These are phyloP conservation scores for Magallana nippona DNA, from an alignment of 2,888 invertebrate genomes.

Conservation along the genomic window DNA sequence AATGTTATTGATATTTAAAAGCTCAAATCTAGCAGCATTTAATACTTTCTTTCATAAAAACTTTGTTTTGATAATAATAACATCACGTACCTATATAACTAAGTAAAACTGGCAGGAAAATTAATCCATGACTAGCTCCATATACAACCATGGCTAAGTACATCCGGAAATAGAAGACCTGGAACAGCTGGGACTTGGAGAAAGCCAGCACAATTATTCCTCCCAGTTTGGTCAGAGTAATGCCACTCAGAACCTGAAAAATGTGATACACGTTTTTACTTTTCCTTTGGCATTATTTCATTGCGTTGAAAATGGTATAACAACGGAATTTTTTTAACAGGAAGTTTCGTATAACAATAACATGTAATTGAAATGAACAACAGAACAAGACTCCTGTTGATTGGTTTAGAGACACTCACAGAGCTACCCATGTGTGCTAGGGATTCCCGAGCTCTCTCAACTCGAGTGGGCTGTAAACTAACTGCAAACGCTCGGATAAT, in stretches of 20 bases:
- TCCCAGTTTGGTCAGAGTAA: constrained; percentile 98
- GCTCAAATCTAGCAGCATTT: neutral
- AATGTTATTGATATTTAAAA: too few relatives aligned
- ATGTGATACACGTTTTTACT: too few relatives aligned
- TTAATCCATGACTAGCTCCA: constrained; percentile 97
- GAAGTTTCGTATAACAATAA: too few relatives aligned
- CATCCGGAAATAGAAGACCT: constrained; percentile 96
- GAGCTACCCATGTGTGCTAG: constrained; percentile 95
- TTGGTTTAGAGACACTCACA: constrained; percentile 81
- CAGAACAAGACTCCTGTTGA: too few relatives aligned
- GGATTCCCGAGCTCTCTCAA: constrained; percentile 90
- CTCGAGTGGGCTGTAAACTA: constrained; percentile 86
- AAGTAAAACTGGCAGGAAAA: constrained; percentile 97
- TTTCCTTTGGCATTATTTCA: too few relatives aligned
- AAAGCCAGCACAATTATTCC: constrained; percentile 98
- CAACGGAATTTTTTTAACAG: too few relatives aligned
- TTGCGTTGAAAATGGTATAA: too few relatives aligned
- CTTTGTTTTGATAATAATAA: neutral
- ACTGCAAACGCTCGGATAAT: constrained; percentile 94
- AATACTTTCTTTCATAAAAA: too few relatives aligned
- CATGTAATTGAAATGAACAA: neutral
- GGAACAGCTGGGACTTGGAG: constrained; percentile 98
- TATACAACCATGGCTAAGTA: constrained; percentile 98
- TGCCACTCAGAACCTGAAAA: constrained; percentile 93
- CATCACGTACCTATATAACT: constrained; percentile 91